Base-by-base conservation (phyloP, 2,888 invertebrate genomes). In the Aspidiotus destructor region DNA sequence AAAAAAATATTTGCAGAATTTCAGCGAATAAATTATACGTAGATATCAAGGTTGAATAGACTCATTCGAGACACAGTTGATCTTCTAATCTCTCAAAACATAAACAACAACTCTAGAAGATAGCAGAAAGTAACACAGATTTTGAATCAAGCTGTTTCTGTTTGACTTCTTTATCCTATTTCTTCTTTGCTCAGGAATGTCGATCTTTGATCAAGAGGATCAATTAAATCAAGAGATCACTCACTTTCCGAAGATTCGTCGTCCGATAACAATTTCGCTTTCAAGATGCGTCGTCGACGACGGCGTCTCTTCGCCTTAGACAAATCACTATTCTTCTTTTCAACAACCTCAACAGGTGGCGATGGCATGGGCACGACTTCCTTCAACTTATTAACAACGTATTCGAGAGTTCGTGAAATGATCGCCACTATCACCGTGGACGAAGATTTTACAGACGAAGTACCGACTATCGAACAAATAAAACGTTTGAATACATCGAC, bases 301-400 rank as follows among this genome's bases (percentile, higher is more conserved):
- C 65, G 41, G 7, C 65, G 42, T 8, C 65, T 57, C 8, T 60
- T 65, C 44, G 57, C 42, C 42, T 65, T 57, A 13, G 11, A 11
- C 48, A 52, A 9, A 40, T 63, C 53, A 16, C 8, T 41, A 7
- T 11, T 9, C 16, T 58, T 65, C 48, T 57, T 17, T 13, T 41
- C 8, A 7, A 13, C 15, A 2, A 9, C 48, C 40, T 58, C 28
- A 11, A 13, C n/a, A n/a, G 42, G 41, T 40, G 60, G 48, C n/a
- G 65, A 8, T n/a, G 65, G 65, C 11, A 40, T n/a, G 13, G 65
- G 65, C 15, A 58, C 44, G 9, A 17, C 42, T 13, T 65, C 65
- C n/a, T 60, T 65, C 57, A 65, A 57, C 58, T 65, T 65, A 48
- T 65, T 65, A 17, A 42, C 52, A 8, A 65, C 57, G 28, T 41